Evolutionary conservation across 1,140 invertebrate species (phyloP).

Genomic region (Lasioglossum baleicum): DNA sequence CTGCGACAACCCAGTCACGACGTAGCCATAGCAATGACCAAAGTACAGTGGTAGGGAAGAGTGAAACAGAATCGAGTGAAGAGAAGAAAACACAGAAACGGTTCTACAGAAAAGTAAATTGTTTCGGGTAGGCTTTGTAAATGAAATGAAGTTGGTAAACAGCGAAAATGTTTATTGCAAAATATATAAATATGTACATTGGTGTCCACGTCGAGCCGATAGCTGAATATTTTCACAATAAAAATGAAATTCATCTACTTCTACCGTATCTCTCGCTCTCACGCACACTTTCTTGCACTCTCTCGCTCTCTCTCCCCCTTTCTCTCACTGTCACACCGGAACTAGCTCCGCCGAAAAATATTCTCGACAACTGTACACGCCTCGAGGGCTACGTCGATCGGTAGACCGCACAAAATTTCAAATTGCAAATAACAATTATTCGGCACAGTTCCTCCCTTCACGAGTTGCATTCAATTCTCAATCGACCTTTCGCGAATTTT

Average conservation of each 20-base stretch:
- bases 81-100: not conserved
- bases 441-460: too few species aligned
- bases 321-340: conserved; percentile 42
- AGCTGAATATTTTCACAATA: conserved; percentile 77
- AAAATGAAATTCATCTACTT: conserved; percentile 59
- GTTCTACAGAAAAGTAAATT: not conserved
- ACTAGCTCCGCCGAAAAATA: conserved; percentile 52
- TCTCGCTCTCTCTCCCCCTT: conserved; percentile 28
- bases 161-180: conserved; percentile 79
- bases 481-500: conserved; percentile 24
- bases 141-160: conserved; percentile 79
- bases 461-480: not conserved
- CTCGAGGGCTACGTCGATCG: conserved; percentile 24
- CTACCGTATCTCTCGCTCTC: conserved; percentile 51
- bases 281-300: conserved; percentile 18
- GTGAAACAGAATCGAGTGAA: not conserved
- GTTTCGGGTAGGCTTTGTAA: conserved; percentile 70
- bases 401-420: conserved; percentile 61
- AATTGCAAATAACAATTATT: too few species aligned
- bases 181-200: conserved; percentile 76
- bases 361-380: conserved; percentile 29
- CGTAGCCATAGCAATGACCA: not conserved
- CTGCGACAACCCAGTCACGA: not conserved
- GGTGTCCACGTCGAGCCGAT: conserved; percentile 76
- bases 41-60: not conserved